A percentile compares a stretch with the other conserved stretches of the same genome.
These are phyloP conservation scores for Neosilurus hyrtlii DNA, from an alignment of 2,797 vertebrate genomes.

Conservation along the genomic window DNA sequence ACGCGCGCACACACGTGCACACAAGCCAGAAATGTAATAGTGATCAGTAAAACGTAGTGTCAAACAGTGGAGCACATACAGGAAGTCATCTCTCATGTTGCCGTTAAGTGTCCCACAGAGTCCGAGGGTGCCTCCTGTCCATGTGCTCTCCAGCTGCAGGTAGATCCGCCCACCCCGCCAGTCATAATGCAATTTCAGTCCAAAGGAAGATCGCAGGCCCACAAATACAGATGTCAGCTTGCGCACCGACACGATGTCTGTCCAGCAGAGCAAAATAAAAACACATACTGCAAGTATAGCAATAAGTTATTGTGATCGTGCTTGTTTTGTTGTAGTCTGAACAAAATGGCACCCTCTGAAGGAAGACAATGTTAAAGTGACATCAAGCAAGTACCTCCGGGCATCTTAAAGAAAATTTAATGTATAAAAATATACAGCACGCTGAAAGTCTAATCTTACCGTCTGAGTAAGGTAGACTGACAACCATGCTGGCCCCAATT, in stretches of 20 bases:
- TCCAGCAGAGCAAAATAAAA: not conserved
- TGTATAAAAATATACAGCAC: not conserved
- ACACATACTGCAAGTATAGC: not conserved
- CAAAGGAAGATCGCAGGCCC: slow-evolving; percentile 84
- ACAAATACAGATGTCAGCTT: slow-evolving; percentile 90
- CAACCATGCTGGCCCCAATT: slow-evolving; percentile 79
- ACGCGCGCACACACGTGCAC: slow-evolving; percentile 38
- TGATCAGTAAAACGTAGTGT: slow-evolving; percentile 14
- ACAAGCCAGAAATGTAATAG: not conserved
- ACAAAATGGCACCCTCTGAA: not conserved
- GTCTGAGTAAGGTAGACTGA: slow-evolving; percentile 76
- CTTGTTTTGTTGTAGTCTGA: not conserved
- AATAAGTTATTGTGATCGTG: not conserved
- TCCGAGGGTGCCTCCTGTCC: slow-evolving; percentile 88
- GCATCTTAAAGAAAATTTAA: not conserved
- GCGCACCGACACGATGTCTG: slow-evolving; percentile 82
- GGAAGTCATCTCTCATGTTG: slow-evolving; percentile 96
- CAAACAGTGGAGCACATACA: slow-evolving; percentile 76
- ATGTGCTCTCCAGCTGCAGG: slow-evolving; percentile 82
- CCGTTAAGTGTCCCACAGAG: slow-evolving; percentile 96
- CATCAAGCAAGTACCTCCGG: not conserved
- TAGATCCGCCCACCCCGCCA: slow-evolving; percentile 87
- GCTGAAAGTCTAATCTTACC: slow-evolving; percentile 71
- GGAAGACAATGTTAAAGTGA: not conserved
- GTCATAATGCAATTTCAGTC: slow-evolving; percentile 86